phyloP scores from a whole-genome alignment of 2,113 vertebrate species.

The Oncorhynchus mykiss region DNA sequence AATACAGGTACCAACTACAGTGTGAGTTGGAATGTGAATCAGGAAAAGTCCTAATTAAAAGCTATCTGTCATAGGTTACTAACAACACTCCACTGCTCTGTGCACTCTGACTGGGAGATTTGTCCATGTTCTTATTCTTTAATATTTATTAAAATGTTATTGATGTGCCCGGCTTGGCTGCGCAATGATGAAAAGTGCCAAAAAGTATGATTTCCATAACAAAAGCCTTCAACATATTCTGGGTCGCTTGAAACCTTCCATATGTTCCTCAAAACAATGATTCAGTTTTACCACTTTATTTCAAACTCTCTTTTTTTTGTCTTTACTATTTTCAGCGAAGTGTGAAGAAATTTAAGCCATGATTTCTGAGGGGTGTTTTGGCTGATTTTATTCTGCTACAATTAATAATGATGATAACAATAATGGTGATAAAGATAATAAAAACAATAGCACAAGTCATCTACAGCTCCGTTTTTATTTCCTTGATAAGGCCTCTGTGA shows the following conservation, averaged over 20 bases:
- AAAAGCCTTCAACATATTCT: constrained; percentile 84
- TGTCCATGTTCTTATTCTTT: constrained; percentile 63
- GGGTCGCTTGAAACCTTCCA: constrained; percentile 77
- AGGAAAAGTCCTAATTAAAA: constrained; percentile 77
- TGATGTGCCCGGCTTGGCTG: constrained; percentile 77
- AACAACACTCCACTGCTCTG: constrained; percentile 68
- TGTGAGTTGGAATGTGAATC: constrained; percentile 75
- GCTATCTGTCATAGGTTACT: constrained; percentile 70
- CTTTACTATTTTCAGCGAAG: constrained; percentile 51
- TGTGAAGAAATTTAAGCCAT: constrained; percentile 79
- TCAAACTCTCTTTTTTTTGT: constrained; percentile 35
- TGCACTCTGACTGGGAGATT: constrained; percentile 57
- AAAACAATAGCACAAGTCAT: constrained; percentile 82
- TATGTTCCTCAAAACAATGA: constrained; percentile 76
- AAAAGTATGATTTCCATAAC: constrained; percentile 82
- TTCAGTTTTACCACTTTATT: constrained; percentile 69
- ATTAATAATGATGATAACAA: constrained; percentile 72
- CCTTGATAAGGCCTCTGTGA: background rate
- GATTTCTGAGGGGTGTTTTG: constrained; percentile 73
- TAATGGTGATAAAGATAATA: constrained; percentile 76
- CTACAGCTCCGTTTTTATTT: constrained; percentile 47
- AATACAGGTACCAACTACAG: constrained; percentile 75
- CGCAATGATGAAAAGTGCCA: constrained; percentile 79
- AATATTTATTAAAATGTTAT: constrained; percentile 61
- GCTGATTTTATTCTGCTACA: constrained; percentile 69